These are phyloP conservation scores for Electrophaes corylata DNA, from an alignment of 2,888 invertebrate species.

Conservation along the genomic window DNA sequence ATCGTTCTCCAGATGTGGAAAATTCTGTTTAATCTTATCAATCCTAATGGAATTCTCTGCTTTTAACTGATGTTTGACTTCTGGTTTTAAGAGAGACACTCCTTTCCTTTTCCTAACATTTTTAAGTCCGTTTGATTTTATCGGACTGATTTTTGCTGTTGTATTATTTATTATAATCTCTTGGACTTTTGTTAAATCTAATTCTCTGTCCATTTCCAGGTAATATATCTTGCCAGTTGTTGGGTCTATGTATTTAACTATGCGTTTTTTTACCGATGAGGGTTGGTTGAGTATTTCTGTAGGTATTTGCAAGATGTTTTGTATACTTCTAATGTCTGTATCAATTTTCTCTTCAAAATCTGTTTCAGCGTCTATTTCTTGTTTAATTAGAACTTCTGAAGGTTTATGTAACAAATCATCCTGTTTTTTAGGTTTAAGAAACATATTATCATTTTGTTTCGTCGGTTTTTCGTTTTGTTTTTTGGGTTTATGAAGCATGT, in stretches of 20 bases:
- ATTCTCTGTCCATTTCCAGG: conserved; percentile 69
- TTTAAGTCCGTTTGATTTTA: conserved; percentile 67
- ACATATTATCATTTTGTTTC: conserved; percentile 62
- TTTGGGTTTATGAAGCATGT: conserved; percentile 68
- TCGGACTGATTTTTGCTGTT: conserved; percentile 66
- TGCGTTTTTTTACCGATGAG: conserved; percentile 59
- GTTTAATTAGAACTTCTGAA: conserved; percentile 9
- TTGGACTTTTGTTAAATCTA: conserved; percentile 71
- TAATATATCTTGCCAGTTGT: conserved; percentile 75
- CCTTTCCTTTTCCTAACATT: conserved; percentile 58
- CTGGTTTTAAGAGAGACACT: conserved; percentile 64
- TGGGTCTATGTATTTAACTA: conserved; percentile 75
- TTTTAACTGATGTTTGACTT: conserved; percentile 59
- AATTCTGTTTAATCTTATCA: conserved; percentile 40
- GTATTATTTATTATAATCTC: conserved; percentile 73
- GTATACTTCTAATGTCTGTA: not conserved
- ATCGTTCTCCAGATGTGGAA: conserved; percentile 70
- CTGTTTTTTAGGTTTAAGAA: conserved; percentile 63
- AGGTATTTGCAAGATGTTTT: conserved; percentile 44
- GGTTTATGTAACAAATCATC: conserved; percentile 24
- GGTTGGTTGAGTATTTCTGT: conserved; percentile 55
- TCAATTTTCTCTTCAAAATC: conserved; percentile 30
- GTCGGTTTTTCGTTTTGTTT: no score
- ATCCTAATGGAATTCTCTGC: conserved; percentile 45
- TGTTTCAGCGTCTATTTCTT: conserved; percentile 21